These are phyloP conservation scores for Dascillus cervinus DNA, from an alignment of 2,888 invertebrate species.

Conservation along the genomic window DNA sequence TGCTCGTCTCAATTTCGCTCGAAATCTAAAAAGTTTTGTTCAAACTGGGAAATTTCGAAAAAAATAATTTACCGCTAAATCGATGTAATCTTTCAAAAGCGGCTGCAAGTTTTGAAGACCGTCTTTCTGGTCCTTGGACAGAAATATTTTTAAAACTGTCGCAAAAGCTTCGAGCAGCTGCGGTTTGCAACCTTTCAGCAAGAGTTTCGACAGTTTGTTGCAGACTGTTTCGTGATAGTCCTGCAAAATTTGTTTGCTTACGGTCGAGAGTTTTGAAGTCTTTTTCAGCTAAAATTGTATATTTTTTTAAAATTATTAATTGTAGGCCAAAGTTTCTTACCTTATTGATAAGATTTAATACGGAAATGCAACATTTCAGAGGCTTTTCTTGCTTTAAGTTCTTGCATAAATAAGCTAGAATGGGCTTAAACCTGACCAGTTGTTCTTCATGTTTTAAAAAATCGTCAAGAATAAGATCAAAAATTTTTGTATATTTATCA, in stretches of 20 bases:
- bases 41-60: not conserved
- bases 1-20: too few relatives aligned
- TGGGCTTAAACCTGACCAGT: conserved; percentile 20
- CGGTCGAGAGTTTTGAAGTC: conserved; percentile 24
- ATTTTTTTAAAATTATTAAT: not conserved
- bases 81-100: conserved; percentile 12
- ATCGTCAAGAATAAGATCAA: conserved; percentile 25
- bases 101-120: conserved; percentile 9
- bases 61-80: conserved; percentile 16
- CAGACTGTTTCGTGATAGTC: conserved; percentile 7
- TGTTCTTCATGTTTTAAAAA: conserved; percentile 25
- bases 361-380: conserved; percentile 24
- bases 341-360: conserved; percentile 27
- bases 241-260: conserved; percentile 21
- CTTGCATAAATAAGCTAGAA: conserved; percentile 22
- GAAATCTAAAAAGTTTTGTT: too few relatives aligned
- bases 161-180: conserved; percentile 13
- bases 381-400: conserved; percentile 23
- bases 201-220: conserved; percentile 3
- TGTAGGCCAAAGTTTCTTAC: conserved; percentile 16
- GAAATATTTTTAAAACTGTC: conserved; percentile 16
- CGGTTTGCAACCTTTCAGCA: conserved; percentile 1
- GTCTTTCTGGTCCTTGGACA: conserved; percentile 12
- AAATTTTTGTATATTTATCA: conserved; percentile 22
- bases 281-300: conserved; percentile 11